Conservation (phyloP, 2,113 vertebrate genomes). For the Cyprinodon tularosa region DNA sequence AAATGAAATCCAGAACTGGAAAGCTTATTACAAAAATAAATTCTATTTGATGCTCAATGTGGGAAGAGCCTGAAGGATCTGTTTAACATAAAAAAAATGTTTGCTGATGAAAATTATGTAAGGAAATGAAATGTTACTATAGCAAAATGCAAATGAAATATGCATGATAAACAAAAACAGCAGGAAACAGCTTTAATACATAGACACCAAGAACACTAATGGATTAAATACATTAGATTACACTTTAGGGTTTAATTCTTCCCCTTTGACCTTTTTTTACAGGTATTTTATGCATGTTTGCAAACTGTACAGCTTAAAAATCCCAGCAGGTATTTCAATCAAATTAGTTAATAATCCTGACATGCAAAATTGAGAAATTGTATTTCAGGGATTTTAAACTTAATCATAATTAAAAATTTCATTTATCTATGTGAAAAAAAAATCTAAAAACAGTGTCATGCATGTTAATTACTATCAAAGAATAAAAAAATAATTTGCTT, state of each 20-base stretch:
- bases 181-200: background rate
- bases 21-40: slow-evolving; percentile 6
- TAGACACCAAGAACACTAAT: background rate
- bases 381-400: no score
- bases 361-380: no score
- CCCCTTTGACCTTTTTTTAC: background rate
- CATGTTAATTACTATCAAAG: no score
- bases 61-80: background rate
- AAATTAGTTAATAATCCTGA: no score
- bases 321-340: no score
- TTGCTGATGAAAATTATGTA: background rate
- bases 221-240: background rate
- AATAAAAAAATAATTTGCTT: no score
- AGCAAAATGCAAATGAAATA: slow-evolving; percentile 4
- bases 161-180: background rate
- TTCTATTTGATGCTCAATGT: background rate
- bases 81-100: slow-evolving; percentile 16
- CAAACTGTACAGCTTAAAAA: no score
- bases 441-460: no score
- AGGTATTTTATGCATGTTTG: background rate
- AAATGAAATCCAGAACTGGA: slow-evolving; percentile 17
- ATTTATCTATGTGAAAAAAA: no score
- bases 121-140: slow-evolving; percentile 5
- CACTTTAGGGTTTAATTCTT: background rate
- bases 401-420: no score